phyloP scores from a whole-genome alignment of 2,888 invertebrate species.

The Hyppa rectilinea region DNA sequence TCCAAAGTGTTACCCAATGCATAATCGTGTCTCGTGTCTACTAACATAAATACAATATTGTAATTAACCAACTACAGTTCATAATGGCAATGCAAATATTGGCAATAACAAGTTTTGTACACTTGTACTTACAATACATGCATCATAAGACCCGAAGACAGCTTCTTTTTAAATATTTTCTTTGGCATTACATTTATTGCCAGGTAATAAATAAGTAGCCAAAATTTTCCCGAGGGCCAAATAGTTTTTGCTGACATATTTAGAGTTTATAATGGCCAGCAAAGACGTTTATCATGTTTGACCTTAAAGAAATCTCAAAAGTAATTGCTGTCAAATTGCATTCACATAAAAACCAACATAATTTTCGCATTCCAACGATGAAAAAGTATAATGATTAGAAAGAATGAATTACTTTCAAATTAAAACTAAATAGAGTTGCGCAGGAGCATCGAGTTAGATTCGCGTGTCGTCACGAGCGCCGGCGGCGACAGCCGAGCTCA shows the following conservation, averaged over 20 bases:
- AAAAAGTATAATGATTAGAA: slow-evolving; percentile 61
- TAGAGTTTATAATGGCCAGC: neutral
- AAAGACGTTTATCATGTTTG: neutral
- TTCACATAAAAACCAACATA: slow-evolving; percentile 55
- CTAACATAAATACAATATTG: slow-evolving; percentile 44
- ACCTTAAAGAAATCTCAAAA: slow-evolving; percentile 14
- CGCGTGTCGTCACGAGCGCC: slow-evolving; percentile 85
- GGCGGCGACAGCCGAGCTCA: slow-evolving; percentile 62
- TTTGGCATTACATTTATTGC: neutral
- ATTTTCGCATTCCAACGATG: slow-evolving; percentile 61
- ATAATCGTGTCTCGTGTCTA: slow-evolving; percentile 45
- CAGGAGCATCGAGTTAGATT: slow-evolving; percentile 77
- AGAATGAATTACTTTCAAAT: slow-evolving; percentile 71
- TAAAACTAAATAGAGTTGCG: slow-evolving; percentile 75
- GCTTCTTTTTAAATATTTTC: neutral
- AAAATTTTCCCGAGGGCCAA: neutral
- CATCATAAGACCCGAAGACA: neutral
- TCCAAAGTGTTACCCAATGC: slow-evolving; percentile 49
- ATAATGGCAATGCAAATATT: slow-evolving; percentile 47
- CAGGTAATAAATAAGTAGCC: neutral
- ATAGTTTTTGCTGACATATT: neutral
- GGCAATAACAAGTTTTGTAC: slow-evolving; percentile 28
- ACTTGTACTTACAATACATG: neutral
- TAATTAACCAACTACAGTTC: slow-evolving; percentile 45
- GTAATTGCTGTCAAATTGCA: slow-evolving; percentile 35